Conservation (phyloP, 2,888 invertebrate species). For the Panzeria rudis region DNA sequence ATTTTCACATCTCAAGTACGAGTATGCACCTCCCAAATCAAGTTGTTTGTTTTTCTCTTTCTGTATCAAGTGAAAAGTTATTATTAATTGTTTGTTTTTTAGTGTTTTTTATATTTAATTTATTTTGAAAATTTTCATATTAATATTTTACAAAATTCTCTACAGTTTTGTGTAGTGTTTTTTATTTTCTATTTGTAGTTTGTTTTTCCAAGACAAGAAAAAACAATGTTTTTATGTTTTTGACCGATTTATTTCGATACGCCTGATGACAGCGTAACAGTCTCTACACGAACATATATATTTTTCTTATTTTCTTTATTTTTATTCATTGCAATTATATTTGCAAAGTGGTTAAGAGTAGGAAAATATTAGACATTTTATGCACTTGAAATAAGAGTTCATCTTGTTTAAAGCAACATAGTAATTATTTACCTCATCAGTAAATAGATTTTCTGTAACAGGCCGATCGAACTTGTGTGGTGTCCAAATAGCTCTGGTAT, state of each 20-base stretch:
- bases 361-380: not conserved
- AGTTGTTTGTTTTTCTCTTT: constrained; percentile 22
- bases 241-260: constrained; percentile 74
- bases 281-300: constrained; percentile 68
- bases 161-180: constrained; percentile 26
- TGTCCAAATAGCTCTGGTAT: too few relatives aligned
- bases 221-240: constrained; percentile 63
- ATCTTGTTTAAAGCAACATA: too few relatives aligned
- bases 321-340: constrained; percentile 45
- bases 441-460: too few relatives aligned
- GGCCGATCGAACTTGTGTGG: too few relatives aligned
- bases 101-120: constrained; percentile 12
- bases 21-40: constrained; percentile 51
- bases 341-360: constrained; percentile 21
- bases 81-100: constrained; percentile 50
- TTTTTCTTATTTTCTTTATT: constrained; percentile 12
- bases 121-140: constrained; percentile 24
- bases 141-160: constrained; percentile 49
- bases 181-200: constrained; percentile 39
- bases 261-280: constrained; percentile 73
- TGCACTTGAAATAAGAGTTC: not conserved
- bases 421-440: too few relatives aligned
- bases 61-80: constrained; percentile 56
- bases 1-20: constrained; percentile 25
- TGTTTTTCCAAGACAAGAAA: constrained; percentile 28